Evolutionary conservation across 1,140 invertebrate genomes (phyloP).

Genomic region (Listronotus oregonensis): DNA sequence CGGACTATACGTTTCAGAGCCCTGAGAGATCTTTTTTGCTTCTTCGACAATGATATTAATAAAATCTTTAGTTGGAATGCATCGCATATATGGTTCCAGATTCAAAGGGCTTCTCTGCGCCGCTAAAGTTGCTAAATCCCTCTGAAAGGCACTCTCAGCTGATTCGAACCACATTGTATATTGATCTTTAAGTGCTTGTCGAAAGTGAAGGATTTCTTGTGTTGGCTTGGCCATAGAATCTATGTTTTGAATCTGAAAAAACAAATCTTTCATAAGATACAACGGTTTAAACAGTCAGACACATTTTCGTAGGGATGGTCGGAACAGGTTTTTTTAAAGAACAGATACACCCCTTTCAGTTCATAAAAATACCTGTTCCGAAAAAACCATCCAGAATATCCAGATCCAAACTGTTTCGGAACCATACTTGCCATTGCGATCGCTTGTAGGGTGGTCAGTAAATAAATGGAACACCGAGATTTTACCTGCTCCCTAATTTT

Average conservation of each 20-base stretch:
- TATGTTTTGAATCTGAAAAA: conserved; percentile 42
- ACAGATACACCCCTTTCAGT: too few relatives aligned
- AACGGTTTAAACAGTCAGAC: too few relatives aligned
- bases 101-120: conserved; percentile 61
- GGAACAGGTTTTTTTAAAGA: too few relatives aligned
- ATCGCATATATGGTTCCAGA: conserved; percentile 74
- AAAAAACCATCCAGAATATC: too few relatives aligned
- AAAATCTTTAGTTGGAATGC: conserved; percentile 49
- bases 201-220: conserved; percentile 50
- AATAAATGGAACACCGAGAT: too few relatives aligned
- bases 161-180: conserved; percentile 69
- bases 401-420: too few relatives aligned
- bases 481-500: too few relatives aligned
- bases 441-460: too few relatives aligned
- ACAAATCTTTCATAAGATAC: too few relatives aligned
- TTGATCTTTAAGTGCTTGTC: conserved; percentile 64
- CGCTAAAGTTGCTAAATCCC: conserved; percentile 68
- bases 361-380: too few relatives aligned
- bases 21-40: conserved; percentile 63
- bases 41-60: conserved; percentile 51
- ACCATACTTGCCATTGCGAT: too few relatives aligned
- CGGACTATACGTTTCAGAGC: conserved; percentile 81
- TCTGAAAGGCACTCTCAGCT: conserved; percentile 66
- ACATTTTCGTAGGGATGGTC: too few relatives aligned
- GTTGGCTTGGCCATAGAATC: conserved; percentile 33